Base-by-base conservation (phyloP, 2,113 vertebrate genomes). In the Mirza zaza region DNA sequence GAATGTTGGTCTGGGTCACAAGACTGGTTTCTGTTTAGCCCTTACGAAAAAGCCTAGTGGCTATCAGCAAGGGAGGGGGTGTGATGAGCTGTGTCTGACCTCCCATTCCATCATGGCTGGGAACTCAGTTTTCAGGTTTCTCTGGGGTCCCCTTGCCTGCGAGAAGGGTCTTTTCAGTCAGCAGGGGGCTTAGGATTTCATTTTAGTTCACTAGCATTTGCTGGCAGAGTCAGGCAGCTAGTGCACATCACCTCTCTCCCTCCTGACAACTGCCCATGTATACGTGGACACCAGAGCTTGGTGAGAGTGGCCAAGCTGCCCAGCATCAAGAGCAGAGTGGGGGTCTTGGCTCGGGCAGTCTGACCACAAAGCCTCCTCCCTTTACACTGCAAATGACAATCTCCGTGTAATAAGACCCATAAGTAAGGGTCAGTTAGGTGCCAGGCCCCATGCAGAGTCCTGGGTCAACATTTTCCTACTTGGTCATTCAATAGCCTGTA, bases 371-470 rank as follows among this genome's bases (percentile, higher is more conserved):
- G 18, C 8, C 67, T 29, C 32, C 29, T 10, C 23, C 48, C 5
- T 71, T 63, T 32, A 21, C 34, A 18, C 63, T 32, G 3, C 75
- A 39, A 96, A 63, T 45, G n/a, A 4, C n/a, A 23, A 18, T 29
- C 9, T 11, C 11, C 23, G 3, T 8, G 1, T 13, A 5, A 29
- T 13, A 5, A 29, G 77, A 83, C 0, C n/a, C n/a, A 1, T 2
- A 5, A 2, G 36, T 8, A 23, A 21, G 20, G 29, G 6, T 61
- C 84, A 27, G 5, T 11, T n/a, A 11, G 42, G 13, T 0, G 4
- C 39, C 8, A 27, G 70, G 39, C 0, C 32, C 55, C 8, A 18
- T 10, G 18, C 1, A 5, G 8, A 34, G 18, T 34, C 18, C 6
- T 68, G 68, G 29, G 59, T 59, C 27, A 45, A n/a, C 10, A 50